A percentile compares a stretch with the other conserved stretches of the same genome.
Conservation (phyloP, 2,888 invertebrate species). For the Dasypolia templi region DNA sequence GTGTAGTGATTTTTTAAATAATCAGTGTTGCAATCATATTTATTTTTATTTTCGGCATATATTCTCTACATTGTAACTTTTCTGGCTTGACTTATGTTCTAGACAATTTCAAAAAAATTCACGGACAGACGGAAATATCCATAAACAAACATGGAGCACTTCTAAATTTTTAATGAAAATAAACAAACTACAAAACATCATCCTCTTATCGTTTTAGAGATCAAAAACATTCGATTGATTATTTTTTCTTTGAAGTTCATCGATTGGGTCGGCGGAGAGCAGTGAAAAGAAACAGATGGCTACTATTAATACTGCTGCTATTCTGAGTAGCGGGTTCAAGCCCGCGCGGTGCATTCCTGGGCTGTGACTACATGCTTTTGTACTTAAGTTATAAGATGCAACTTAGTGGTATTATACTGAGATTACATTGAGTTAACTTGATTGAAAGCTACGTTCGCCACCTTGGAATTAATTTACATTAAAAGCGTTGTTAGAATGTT, state of each 20-base stretch:
- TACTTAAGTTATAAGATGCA: constrained; percentile 43
- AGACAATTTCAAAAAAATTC: neutral
- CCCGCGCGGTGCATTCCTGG: constrained; percentile 65
- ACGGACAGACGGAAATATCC: neutral
- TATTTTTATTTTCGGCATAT: neutral
- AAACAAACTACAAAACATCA: constrained; percentile 8
- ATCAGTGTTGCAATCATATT: neutral
- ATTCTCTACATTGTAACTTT: neutral
- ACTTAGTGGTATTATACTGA: constrained; percentile 30
- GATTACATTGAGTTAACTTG: constrained; percentile 10
- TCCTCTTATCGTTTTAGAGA: constrained; percentile 19
- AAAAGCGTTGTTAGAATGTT: neutral
- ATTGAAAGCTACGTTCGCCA: neutral
- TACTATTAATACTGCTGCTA: constrained; percentile 68
- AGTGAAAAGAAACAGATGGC: constrained; percentile 76
- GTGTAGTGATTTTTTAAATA: constrained; percentile 1
- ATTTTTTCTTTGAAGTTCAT: constrained; percentile 61
- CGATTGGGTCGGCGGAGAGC: constrained; percentile 57
- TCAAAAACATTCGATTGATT: constrained; percentile 52
- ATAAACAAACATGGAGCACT: constrained; percentile 24
- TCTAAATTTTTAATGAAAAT: constrained; percentile 11
- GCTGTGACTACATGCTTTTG: constrained; percentile 54
- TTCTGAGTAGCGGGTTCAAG: constrained; percentile 70
- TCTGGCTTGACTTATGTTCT: neutral
- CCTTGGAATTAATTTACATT: neutral